Evolutionary conservation across 2,888 invertebrate genomes (phyloP), one percentile per base, ranked within the genome.

Genomic region (Phaedon cochleariae): DNA sequence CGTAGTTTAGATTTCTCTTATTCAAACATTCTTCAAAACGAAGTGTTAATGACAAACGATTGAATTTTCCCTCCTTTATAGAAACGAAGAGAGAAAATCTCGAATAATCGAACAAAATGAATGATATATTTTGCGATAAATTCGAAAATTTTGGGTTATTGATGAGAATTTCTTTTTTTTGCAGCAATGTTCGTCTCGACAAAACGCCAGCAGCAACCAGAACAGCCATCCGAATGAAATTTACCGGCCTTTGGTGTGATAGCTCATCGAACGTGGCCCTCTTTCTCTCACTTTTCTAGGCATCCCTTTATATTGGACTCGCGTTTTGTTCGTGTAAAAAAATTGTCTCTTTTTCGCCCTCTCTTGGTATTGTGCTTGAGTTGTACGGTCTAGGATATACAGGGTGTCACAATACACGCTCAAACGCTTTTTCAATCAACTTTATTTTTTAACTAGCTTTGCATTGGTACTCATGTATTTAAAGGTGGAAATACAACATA

Each of bases 221-320:
- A 93, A 92, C 84, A 87, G 90, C 76, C 92, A 93, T 85, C 92
- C 92, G 77, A 94, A 93, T 83, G 93, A 93, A 84, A 92, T 93
- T 66, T 88, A 87, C 80, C 86, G 87, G 52, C 86, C 87, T 69
- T 77, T 87, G 81, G 91, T 91, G 88, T 92, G 91, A 91, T 91
- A 89, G 89, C 90, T 89, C 84, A 86, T 89, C 74, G 87, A 88
- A 82, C 86, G 88, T 85, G 90, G 89, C 85, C 88, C 88, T 80
- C 86, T 89, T 84, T 87, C 88, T 85, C 87, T 88, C 81, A 88
- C 88, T 79, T 88, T 88, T 74, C 86, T 89, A 80, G 88, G 87
- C 82, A 87, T 84, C 71, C 84, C 84, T 67, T 69, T 84, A 67
- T 80, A 82, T 72, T 83, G 84, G 84, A 82, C 82, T 77, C 79